phyloP scores from a whole-genome alignment of 2,113 vertebrate genomes.

The Thunnus thynnus region DNA sequence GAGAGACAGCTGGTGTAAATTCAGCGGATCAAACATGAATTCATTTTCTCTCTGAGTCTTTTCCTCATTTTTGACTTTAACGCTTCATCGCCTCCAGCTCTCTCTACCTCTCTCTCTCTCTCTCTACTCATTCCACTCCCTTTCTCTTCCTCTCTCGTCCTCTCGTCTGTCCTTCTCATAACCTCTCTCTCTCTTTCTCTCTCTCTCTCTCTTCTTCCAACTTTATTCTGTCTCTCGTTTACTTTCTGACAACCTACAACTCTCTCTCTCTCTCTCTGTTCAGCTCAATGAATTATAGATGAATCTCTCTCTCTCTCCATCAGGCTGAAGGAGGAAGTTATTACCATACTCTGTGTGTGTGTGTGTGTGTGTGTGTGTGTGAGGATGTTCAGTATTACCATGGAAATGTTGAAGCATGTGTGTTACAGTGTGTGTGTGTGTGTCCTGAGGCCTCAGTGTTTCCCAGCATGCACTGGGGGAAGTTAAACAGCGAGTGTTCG shows the following conservation, averaged over 20 bases:
- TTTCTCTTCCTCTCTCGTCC: background rate
- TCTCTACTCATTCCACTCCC: background rate
- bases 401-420: slow-evolving; percentile 53
- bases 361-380: slow-evolving; percentile 20
- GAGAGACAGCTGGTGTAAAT: slow-evolving; percentile 29
- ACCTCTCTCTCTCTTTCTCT: background rate
- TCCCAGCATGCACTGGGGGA: slow-evolving; percentile 69
- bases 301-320: slow-evolving; percentile 35
- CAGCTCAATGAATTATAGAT: slow-evolving; percentile 71
- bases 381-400: slow-evolving; percentile 57
- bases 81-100: slow-evolving; percentile 45
- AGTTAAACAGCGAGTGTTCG: slow-evolving; percentile 55
- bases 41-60: slow-evolving; percentile 48
- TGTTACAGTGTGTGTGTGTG: slow-evolving; percentile 34
- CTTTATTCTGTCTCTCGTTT: slow-evolving; percentile 46
- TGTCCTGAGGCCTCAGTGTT: slow-evolving; percentile 67
- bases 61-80: slow-evolving; percentile 61
- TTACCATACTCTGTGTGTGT: slow-evolving; percentile 51
- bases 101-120: background rate
- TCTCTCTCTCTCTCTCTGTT: slow-evolving; percentile 3
- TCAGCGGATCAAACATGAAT: slow-evolving; percentile 57
- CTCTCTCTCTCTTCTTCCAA: slow-evolving; percentile 23
- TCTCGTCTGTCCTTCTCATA: background rate
- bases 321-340: slow-evolving; percentile 59
- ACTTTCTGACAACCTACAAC: slow-evolving; percentile 38